Conservation (phyloP, 2,888 invertebrate species). For the Eudasyphora cyanicolor region DNA sequence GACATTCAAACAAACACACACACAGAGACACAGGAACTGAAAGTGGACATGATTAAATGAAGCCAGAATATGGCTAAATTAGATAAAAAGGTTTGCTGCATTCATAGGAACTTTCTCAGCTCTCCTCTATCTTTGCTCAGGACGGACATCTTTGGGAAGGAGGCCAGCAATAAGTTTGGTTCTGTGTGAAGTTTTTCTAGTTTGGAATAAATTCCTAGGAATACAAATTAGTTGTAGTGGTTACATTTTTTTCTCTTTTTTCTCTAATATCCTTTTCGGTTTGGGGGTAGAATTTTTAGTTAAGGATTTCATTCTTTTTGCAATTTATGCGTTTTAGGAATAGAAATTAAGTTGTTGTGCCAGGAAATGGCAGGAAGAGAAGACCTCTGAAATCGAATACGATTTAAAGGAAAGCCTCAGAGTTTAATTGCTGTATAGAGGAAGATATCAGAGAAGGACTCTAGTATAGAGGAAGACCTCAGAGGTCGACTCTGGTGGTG, state of each 20-base stretch:
- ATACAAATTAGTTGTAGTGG: constrained; percentile 34
- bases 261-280: neutral
- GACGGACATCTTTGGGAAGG: neutral
- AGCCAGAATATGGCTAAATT: constrained; percentile 40
- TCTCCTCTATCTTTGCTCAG: neutral
- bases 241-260: neutral
- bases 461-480: too few relatives aligned
- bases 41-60: constrained; percentile 49
- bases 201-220: constrained; percentile 12
- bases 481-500: too few relatives aligned
- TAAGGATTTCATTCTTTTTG: neutral
- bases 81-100: constrained; percentile 42
- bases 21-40: neutral
- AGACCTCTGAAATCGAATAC: too few relatives aligned
- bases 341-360: neutral
- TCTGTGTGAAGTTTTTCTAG: neutral
- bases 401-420: too few relatives aligned
- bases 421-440: too few relatives aligned
- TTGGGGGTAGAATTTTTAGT: neutral
- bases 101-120: neutral
- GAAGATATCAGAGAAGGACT: too few relatives aligned
- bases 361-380: too few relatives aligned
- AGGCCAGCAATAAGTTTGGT: neutral
- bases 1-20: neutral
- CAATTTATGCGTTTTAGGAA: neutral